Percentiles rank a stretch among this genome's conserved stretches.
Conservation (phyloP, 2,888 invertebrate species). For the Agrotis puta region DNA sequence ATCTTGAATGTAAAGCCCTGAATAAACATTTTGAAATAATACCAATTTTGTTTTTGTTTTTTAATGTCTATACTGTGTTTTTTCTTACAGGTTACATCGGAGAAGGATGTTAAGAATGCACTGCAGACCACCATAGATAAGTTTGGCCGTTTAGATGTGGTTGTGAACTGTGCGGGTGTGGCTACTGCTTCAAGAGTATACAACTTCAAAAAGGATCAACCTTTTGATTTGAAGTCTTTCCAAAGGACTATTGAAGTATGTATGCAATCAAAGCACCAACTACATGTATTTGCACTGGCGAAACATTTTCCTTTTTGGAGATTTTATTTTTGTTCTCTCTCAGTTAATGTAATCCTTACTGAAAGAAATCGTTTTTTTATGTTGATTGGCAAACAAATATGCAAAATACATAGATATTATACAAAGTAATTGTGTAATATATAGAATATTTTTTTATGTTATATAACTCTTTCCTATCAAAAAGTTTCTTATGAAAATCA, state of each 20-base stretch:
- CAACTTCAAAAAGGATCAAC: conserved; percentile 96
- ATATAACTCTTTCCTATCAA: not conserved
- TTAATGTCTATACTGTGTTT: too few species aligned
- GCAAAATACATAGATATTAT: too few species aligned
- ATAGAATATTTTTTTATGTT: not conserved
- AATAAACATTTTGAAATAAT: too few species aligned
- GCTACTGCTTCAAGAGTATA: conserved; percentile 96
- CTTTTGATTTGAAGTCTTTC: conserved; percentile 95
- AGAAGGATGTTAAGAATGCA: conserved; percentile 94
- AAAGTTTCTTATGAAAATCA: not conserved
- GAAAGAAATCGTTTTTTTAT: too few species aligned
- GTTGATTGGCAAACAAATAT: too few species aligned
- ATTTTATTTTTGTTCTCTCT: not conserved
- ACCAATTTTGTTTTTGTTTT: too few species aligned
- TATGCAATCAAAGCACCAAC: not conserved
- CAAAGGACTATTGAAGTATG: conserved; percentile 93
- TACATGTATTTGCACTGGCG: not conserved
- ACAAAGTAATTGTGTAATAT: too few species aligned
- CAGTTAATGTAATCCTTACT: too few species aligned
- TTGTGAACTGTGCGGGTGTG: conserved; percentile 99
- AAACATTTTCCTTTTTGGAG: not conserved
- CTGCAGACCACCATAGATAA: conserved; percentile 94
- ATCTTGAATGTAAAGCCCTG: too few species aligned
- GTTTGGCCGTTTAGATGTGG: conserved; percentile 96
- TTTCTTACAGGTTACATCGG: conserved; percentile 94